These are phyloP conservation scores for Brachypterus glaber DNA, from an alignment of 2,888 invertebrate species.

Conservation along the genomic window DNA sequence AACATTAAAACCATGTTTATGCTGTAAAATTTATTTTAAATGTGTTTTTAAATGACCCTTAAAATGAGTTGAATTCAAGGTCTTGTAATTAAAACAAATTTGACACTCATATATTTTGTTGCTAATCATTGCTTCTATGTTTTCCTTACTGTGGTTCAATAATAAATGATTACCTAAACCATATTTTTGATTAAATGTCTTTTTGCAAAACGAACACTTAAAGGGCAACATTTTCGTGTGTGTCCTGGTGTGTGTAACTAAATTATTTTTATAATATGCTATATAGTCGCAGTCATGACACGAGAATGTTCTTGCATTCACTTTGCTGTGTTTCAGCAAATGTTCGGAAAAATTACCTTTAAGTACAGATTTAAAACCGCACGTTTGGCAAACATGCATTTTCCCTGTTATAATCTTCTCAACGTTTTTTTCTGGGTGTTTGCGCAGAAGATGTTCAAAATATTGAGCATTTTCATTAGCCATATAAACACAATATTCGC, in stretches of 20 bases:
- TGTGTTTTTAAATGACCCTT: constrained; percentile 13
- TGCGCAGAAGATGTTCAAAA: constrained; percentile 6
- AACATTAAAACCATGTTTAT: no score
- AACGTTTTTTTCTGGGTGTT: constrained; percentile 3
- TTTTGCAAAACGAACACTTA: constrained; percentile 13
- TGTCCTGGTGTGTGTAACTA: constrained; percentile 11
- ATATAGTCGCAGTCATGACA: constrained; percentile 6
- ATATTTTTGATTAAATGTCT: constrained; percentile 11
- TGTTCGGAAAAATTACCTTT: background rate
- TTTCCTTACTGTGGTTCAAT: constrained; percentile 8
- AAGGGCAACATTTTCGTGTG: constrained; percentile 9
- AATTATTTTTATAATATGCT: constrained; percentile 1
- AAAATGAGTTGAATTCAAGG: background rate
- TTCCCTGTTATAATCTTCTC: constrained; percentile 3
- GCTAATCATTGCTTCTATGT: constrained; percentile 8
- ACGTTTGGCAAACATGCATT: constrained; percentile 9
- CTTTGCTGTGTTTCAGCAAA: constrained; percentile 5
- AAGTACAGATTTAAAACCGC: constrained; percentile 12
- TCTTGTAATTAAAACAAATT: constrained; percentile 9
- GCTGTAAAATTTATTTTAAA: no score
- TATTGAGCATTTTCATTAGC: background rate
- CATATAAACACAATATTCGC: background rate
- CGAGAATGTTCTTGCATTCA: background rate
- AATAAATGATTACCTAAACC: constrained; percentile 15
- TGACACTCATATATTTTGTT: constrained; percentile 11